phyloP scores from a whole-genome alignment of 1,140 invertebrate genomes.

The Trinorchestia longiramus region DNA sequence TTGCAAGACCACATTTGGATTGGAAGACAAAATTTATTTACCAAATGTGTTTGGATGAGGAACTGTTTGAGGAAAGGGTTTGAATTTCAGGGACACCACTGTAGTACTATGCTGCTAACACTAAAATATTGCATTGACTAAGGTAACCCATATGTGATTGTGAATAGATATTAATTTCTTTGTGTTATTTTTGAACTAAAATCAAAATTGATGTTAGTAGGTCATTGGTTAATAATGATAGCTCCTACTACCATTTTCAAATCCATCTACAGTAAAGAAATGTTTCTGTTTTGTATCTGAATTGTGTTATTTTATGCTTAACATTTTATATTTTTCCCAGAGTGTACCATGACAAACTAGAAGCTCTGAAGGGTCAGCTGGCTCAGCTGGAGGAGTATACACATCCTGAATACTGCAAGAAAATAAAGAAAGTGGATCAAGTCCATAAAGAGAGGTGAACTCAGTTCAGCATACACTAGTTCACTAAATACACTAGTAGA shows the following conservation, averaged over 20 bases:
- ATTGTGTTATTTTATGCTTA: neutral
- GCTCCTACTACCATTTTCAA: neutral
- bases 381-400: slow-evolving; percentile 87
- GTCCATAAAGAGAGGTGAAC: slow-evolving; percentile 80
- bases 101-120: too few species aligned
- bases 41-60: too few species aligned
- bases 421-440: slow-evolving; percentile 84
- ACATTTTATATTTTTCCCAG: slow-evolving; percentile 72
- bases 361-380: slow-evolving; percentile 88
- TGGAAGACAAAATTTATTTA: too few species aligned
- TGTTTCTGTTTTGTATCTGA: neutral
- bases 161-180: too few species aligned
- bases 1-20: too few species aligned
- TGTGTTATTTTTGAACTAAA: neutral
- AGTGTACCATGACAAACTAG: slow-evolving; percentile 94
- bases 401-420: slow-evolving; percentile 87
- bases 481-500: neutral
- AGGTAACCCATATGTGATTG: too few species aligned
- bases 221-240: neutral
- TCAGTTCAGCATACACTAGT: neutral
- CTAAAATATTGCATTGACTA: too few species aligned
- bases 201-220: neutral
- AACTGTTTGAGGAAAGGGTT: too few species aligned
- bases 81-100: too few species aligned
- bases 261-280: neutral